Percentiles rank a stretch among this genome's conserved stretches.
These are phyloP conservation scores for Gastrophysa polygoni DNA, from an alignment of 2,888 invertebrate species.

Conservation along the genomic window DNA sequence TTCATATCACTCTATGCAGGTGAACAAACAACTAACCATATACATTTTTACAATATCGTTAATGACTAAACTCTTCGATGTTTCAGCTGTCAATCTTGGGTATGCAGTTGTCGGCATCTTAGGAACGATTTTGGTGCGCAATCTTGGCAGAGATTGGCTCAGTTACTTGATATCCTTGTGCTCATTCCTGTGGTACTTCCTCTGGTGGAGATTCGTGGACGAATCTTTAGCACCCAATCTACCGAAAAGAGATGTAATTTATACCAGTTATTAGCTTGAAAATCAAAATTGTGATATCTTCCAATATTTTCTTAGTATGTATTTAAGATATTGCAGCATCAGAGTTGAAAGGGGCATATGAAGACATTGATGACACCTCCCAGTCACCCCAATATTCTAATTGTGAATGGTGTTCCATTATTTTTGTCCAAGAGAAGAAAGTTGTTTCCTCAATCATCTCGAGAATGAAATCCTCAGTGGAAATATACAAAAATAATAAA, in stretches of 20 bases:
- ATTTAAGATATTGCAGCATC: no score
- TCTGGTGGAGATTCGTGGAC: constrained; percentile 64
- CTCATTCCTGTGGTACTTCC: constrained; percentile 62
- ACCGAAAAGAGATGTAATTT: constrained; percentile 55
- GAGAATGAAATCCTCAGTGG: no score
- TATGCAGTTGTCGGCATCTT: constrained; percentile 63
- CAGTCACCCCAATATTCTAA: no score
- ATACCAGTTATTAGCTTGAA: no score
- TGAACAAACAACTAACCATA: constrained; percentile 40
- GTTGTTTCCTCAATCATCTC: no score
- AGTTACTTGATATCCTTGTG: constrained; percentile 61
- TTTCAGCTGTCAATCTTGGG: constrained; percentile 63
- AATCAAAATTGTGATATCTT: no score
- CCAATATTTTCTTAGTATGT: no score
- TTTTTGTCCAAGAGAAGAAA: no score
- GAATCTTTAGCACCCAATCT: constrained; percentile 60
- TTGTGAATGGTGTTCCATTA: no score
- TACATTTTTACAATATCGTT: not conserved
- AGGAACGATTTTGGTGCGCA: constrained; percentile 61
- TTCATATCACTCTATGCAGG: constrained; percentile 65
- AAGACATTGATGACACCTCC: no score
- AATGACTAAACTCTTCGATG: not conserved
- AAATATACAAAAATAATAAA: no score
- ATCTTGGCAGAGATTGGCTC: constrained; percentile 62
- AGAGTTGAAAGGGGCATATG: no score